These are phyloP conservation scores for Stigmatopora argus DNA, from an alignment of 2,113 vertebrate species.

Conservation along the genomic window DNA sequence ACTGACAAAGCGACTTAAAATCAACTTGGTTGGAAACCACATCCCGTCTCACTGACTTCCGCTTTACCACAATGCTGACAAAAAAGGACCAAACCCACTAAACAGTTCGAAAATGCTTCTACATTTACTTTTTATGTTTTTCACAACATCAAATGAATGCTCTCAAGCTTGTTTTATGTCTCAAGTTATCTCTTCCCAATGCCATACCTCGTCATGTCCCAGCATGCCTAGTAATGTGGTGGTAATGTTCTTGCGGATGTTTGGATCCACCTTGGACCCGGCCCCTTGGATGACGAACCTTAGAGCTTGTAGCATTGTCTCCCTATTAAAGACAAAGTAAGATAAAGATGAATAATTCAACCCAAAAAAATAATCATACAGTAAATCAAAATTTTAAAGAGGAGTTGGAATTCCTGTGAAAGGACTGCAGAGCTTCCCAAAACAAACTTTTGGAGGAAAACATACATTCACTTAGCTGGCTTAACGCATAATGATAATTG, in stretches of 20 bases:
- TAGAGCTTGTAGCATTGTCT: slow-evolving; percentile 94
- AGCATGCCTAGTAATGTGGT: slow-evolving; percentile 86
- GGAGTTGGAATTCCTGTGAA: neutral
- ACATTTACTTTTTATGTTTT: neutral
- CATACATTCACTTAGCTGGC: neutral
- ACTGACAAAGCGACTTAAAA: slow-evolving; percentile 17
- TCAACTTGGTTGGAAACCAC: slow-evolving; percentile 53
- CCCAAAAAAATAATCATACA: neutral
- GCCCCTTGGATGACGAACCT: slow-evolving; percentile 93
- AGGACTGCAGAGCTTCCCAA: neutral
- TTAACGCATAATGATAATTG: no score
- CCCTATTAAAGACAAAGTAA: slow-evolving; percentile 63
- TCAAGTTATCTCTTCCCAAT: slow-evolving; percentile 1
- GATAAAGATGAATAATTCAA: neutral
- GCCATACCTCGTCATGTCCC: slow-evolving; percentile 93
- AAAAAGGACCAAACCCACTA: slow-evolving; percentile 10
- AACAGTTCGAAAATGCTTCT: slow-evolving; percentile 4
- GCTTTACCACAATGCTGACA: slow-evolving; percentile 37
- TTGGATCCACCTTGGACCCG: slow-evolving; percentile 87
- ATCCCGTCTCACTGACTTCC: slow-evolving; percentile 57
- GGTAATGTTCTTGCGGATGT: slow-evolving; percentile 85
- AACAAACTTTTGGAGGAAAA: neutral
- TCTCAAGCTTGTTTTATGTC: neutral
- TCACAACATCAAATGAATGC: slow-evolving; percentile 2
- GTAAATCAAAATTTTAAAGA: neutral